Base-by-base conservation (phyloP, 2,888 invertebrate species). In the Drosophila nigricruria region DNA sequence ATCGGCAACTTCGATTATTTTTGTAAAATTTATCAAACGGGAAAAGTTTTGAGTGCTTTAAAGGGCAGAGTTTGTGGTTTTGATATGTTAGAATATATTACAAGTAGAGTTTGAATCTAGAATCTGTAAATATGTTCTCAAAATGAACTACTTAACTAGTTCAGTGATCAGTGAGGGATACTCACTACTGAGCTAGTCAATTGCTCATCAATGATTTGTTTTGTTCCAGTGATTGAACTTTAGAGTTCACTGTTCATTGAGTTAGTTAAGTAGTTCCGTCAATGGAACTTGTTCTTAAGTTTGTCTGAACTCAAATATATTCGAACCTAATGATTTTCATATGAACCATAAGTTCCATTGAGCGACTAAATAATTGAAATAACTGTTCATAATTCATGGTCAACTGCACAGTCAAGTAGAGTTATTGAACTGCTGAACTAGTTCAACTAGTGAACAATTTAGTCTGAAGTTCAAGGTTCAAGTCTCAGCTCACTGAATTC, bases 1-100 rank as follows among this genome's bases (percentile, higher is more conserved):
- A 69, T 64, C 49, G n/a, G n/a, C n/a, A n/a, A 56, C 49, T 40
- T 54, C 38, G 53, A 38, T 54, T 18, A 18, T 38, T 27, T 54
- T 38, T 49, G 30, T 38, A 56, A 53, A 57, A 61, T 34, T 59
- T 34, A 49, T 58, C 23, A 20, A 40, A 25, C 3, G 6, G 12
- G 20, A 23, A 32, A 42, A 50, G n/a, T 5, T n/a, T 23, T 5
- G 0, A 8, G 1, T 3, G 3, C 23, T 43, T 6, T 23, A 43
- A 43, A 23, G 43, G n/a, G 43, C 6, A 32, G 38, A n/a, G 10
- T 16, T 47, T 27, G 25, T 10, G 27, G 5, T 27, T 5, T 30
- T n/a, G 12, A 5, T 6, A 14, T 45, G 14, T 14, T 45, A 2
- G 4, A 45, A n/a, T 18, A 12, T 3, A 30, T 49, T 18, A 30